These are phyloP conservation scores for Caloenas nicobarica DNA, from an alignment of 2,113 vertebrate species.

Conservation along the genomic window DNA sequence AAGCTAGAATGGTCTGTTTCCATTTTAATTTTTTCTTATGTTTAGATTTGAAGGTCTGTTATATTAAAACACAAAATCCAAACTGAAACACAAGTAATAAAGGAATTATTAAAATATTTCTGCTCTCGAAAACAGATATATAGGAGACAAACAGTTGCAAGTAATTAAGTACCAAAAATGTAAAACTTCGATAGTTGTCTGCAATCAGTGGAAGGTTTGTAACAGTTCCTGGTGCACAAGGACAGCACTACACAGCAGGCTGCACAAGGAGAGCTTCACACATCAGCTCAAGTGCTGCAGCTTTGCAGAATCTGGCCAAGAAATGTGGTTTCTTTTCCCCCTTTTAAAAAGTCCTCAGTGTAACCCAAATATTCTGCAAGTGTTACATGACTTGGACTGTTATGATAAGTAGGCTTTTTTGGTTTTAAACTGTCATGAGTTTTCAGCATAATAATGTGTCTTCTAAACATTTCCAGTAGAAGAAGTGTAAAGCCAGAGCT, in stretches of 20 bases:
- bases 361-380: background rate
- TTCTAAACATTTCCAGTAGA: slow-evolving; percentile 10
- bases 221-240: background rate
- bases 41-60: background rate
- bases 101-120: background rate
- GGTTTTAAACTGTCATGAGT: background rate
- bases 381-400: background rate
- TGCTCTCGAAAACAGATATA: background rate
- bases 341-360: background rate
- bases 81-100: background rate
- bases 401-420: background rate
- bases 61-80: background rate
- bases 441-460: background rate
- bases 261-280: background rate
- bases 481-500: background rate
- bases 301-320: background rate
- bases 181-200: background rate
- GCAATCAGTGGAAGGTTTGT: background rate
- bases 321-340: background rate
- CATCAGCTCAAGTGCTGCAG: background rate
- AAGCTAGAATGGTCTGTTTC: background rate
- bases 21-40: background rate
- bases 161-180: background rate
- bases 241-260: background rate
- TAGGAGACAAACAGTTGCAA: background rate